phyloP scores from a whole-genome alignment of 2,113 vertebrate species.

The Malurus elegans region DNA sequence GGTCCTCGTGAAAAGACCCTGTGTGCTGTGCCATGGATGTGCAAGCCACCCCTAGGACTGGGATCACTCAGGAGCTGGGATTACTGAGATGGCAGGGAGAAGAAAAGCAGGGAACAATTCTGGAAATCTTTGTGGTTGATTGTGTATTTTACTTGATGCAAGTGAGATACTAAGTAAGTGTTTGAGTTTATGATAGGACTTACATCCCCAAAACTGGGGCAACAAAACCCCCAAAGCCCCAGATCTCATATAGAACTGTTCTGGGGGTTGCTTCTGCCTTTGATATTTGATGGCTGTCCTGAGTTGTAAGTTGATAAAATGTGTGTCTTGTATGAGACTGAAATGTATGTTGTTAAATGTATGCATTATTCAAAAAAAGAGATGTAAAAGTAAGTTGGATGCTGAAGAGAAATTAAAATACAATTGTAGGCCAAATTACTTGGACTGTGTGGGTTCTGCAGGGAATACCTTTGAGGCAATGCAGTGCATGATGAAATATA shows the following conservation, averaged over 20 bases:
- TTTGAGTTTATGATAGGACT: background rate
- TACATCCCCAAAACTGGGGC: background rate
- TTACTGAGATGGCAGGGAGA: background rate
- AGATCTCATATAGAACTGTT: background rate
- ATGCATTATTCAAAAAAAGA: background rate
- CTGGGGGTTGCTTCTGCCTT: background rate
- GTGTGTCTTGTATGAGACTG: background rate
- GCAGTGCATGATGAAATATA: background rate
- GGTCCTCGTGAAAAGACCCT: background rate
- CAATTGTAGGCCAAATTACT: background rate
- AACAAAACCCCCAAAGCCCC: background rate
- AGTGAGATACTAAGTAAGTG: background rate
- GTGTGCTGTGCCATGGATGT: fast-evolving
- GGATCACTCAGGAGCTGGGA: background rate
- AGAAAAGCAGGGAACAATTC: background rate
- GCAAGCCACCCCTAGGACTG: background rate
- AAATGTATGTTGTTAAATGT: background rate
- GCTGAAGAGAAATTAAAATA: background rate
- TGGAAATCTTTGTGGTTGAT: background rate
- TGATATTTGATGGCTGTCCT: background rate
- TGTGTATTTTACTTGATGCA: background rate
- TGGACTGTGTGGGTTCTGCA: background rate
- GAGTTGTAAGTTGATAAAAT: background rate
- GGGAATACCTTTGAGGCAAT: background rate
- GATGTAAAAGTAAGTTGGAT: background rate